A percentile compares a stretch with the other conserved stretches of the same genome.
phyloP scores from a whole-genome alignment of 1,140 invertebrate genomes.

The Drosophila paulistorum region DNA sequence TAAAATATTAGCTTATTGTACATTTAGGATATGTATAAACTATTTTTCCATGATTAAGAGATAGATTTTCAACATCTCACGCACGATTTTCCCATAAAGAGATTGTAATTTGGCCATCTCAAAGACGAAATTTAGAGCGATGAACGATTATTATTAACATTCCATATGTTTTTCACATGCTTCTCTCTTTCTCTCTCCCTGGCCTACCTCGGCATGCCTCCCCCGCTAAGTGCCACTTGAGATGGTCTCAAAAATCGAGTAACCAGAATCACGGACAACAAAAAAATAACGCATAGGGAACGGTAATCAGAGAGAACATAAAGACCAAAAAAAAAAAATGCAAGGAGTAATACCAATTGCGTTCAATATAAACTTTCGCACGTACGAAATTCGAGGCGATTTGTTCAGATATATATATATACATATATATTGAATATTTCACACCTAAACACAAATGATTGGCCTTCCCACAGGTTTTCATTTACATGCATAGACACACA shows the following conservation, averaged over 20 bases:
- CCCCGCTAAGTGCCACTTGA: slow-evolving; percentile 57
- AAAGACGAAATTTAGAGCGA: slow-evolving; percentile 10
- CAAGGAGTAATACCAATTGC: neutral
- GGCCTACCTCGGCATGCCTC: slow-evolving; percentile 28
- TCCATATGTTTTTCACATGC: slow-evolving; percentile 24
- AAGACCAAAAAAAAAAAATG: neutral
- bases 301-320: slow-evolving; percentile 10
- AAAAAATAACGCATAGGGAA: neutral
- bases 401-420: neutral
- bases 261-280: neutral
- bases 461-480: slow-evolving; percentile 69
- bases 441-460: slow-evolving; percentile 47
- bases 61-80: neutral
- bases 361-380: slow-evolving; percentile 61
- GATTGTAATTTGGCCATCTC: neutral
- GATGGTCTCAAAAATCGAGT: slow-evolving; percentile 11
- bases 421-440: slow-evolving; percentile 9
- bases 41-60: too few species aligned
- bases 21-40: too few species aligned
- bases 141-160: slow-evolving; percentile 52
- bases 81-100: neutral
- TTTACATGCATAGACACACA: slow-evolving; percentile 34
- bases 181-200: slow-evolving; percentile 9
- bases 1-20: too few species aligned
- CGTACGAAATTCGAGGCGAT: slow-evolving; percentile 29